These are phyloP conservation scores for Trichopria drosophilae DNA, from an alignment of 2,888 invertebrate genomes.

Conservation along the genomic window DNA sequence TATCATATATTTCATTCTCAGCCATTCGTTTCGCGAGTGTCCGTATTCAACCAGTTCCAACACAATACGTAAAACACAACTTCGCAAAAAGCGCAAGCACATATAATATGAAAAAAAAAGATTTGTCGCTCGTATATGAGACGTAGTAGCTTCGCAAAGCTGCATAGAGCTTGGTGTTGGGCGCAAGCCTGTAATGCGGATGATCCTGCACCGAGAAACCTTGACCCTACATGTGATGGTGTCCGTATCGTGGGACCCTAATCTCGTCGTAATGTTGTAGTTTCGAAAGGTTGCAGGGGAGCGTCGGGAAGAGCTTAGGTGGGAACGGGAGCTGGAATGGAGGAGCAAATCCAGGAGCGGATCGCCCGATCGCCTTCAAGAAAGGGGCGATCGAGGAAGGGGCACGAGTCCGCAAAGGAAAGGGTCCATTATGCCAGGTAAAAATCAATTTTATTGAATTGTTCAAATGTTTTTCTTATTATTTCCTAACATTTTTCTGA, in stretches of 20 bases:
- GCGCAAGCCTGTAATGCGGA: slow-evolving; percentile 35
- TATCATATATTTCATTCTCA: too few species aligned
- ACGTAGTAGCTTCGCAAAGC: too few species aligned
- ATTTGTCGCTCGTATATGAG: too few species aligned
- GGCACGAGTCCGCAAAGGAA: slow-evolving; percentile 50
- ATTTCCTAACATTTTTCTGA: too few species aligned
- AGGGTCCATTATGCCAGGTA: not conserved
- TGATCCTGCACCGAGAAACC: slow-evolving; percentile 36
- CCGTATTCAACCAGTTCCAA: too few species aligned
- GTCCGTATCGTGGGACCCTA: slow-evolving; percentile 49
- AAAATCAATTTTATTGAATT: not conserved
- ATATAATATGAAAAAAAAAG: too few species aligned
- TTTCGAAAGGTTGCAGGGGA: slow-evolving; percentile 60
- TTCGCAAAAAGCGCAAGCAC: too few species aligned
- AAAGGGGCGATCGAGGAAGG: slow-evolving; percentile 56
- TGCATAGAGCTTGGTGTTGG: slow-evolving; percentile 32
- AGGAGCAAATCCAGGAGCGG: slow-evolving; percentile 55
- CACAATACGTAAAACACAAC: too few species aligned
- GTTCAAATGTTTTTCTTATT: too few species aligned
- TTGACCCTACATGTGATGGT: slow-evolving; percentile 50
- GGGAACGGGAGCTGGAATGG: slow-evolving; percentile 58
- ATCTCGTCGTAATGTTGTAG: slow-evolving; percentile 55
- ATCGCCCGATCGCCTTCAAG: slow-evolving; percentile 55
- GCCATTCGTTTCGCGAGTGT: too few species aligned
- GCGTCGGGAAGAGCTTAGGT: slow-evolving; percentile 55